A percentile compares a stretch with the other conserved stretches of the same genome.
These are phyloP conservation scores for Dorcus parallelipipedus DNA, from an alignment of 2,888 invertebrate genomes.

Conservation along the genomic window DNA sequence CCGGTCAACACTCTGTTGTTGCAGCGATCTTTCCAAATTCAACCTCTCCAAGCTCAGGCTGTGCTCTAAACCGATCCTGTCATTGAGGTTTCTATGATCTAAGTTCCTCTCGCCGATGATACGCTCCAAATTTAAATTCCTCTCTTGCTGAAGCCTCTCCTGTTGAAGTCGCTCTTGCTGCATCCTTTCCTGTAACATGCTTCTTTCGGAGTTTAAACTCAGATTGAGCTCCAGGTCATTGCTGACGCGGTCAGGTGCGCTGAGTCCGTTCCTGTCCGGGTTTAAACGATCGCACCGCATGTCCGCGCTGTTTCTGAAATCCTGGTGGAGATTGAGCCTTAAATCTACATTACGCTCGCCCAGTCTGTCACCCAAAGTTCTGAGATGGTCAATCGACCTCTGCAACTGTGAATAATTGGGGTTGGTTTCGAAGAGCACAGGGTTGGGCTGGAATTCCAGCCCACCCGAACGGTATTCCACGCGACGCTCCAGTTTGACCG, in stretches of 20 bases:
- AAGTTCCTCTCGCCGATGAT: conserved; percentile 40
- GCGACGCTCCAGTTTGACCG: conserved; percentile 44
- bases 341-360: conserved; percentile 47
- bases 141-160: conserved; percentile 35
- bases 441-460: conserved; percentile 47
- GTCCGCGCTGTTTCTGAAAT: conserved; percentile 32
- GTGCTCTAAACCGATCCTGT: conserved; percentile 27
- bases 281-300: conserved; percentile 29
- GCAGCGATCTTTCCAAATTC: conserved; percentile 39
- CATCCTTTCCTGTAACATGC: conserved; percentile 37
- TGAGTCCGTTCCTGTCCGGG: conserved; percentile 14
- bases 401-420: conserved; percentile 46
- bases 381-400: conserved; percentile 47
- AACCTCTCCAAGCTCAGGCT: conserved; percentile 40
- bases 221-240: conserved; percentile 39
- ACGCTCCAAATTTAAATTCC: conserved; percentile 38
- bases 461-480: conserved; percentile 47
- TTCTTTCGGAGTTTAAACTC: conserved; percentile 36
- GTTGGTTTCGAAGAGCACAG: conserved; percentile 43
- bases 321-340: conserved; percentile 43
- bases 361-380: conserved; percentile 46
- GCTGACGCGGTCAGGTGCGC: conserved; percentile 3
- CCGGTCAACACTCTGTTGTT: conserved; percentile 37
- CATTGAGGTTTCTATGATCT: conserved; percentile 25
- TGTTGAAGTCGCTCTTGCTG: conserved; percentile 36